Conservation (phyloP, 2,113 vertebrate species). For the Prunella fulvescens region DNA sequence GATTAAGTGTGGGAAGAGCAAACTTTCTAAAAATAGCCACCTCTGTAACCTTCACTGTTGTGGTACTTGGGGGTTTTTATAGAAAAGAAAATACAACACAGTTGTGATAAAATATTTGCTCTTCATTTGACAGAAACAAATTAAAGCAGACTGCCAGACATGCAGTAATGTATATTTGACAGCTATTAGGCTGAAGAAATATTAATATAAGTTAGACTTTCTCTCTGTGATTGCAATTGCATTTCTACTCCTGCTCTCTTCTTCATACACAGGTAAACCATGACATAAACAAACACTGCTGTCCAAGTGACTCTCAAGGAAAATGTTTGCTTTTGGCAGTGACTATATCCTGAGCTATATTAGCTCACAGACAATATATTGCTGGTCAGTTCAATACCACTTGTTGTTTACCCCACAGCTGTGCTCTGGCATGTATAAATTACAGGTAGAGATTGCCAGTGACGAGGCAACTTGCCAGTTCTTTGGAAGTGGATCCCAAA, state of each 20-base stretch:
- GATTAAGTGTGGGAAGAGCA: not conserved
- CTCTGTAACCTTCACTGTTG: not conserved
- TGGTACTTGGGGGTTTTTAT: not conserved
- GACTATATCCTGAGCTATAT: slow-evolving; percentile 11
- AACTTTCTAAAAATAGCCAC: not conserved
- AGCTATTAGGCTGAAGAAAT: not conserved
- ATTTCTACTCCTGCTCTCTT: slow-evolving; percentile 7
- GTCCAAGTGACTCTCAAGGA: not conserved
- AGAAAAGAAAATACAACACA: not conserved
- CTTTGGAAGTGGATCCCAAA: not conserved
- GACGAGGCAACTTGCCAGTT: not conserved
- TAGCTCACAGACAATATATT: not conserved
- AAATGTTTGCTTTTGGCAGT: not conserved
- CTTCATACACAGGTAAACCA: not conserved
- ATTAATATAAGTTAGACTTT: slow-evolving; percentile 24
- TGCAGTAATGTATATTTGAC: not conserved
- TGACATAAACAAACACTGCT: not conserved
- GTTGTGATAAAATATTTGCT: not conserved
- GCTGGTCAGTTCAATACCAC: not conserved
- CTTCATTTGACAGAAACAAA: not conserved
- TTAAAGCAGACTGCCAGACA: not conserved
- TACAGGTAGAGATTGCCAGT: not conserved
- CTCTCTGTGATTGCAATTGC: not conserved
- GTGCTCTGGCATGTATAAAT: not conserved
- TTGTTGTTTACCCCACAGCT: not conserved